Conservation (phyloP, 2,797 vertebrate species). For the Picus viridis region DNA sequence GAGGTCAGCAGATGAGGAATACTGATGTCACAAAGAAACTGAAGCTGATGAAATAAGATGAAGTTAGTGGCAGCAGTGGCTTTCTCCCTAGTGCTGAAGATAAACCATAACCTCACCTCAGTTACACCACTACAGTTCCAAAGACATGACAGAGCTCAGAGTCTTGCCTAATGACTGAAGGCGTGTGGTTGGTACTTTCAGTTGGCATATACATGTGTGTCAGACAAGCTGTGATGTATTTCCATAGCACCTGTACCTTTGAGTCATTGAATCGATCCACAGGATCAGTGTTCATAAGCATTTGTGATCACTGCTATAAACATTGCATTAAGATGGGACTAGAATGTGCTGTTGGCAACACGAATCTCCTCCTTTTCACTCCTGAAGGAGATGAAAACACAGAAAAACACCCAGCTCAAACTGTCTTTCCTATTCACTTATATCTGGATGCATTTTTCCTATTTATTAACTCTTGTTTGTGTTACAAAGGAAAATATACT, state of each 20-base stretch:
- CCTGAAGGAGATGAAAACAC: background rate
- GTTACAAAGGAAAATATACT: background rate
- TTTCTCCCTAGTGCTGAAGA: background rate
- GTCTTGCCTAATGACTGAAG: background rate
- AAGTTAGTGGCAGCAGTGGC: background rate
- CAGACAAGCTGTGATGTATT: constrained; percentile 3
- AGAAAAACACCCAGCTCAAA: background rate
- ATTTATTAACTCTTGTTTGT: background rate
- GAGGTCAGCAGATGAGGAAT: background rate
- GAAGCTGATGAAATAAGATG: background rate
- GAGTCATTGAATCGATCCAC: background rate
- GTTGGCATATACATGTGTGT: background rate
- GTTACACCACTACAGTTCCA: background rate
- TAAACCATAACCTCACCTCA: background rate
- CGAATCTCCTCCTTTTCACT: background rate
- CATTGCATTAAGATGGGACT: background rate
- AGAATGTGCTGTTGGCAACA: background rate
- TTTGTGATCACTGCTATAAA: background rate
- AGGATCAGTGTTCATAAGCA: background rate
- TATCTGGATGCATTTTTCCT: background rate
- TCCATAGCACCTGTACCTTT: background rate
- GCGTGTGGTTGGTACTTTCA: background rate
- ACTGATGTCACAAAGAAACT: background rate
- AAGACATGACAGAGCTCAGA: background rate
- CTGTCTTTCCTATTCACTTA: background rate